phyloP scores from a whole-genome alignment of 1,140 invertebrate genomes.

The Triops longicaudatus region DNA sequence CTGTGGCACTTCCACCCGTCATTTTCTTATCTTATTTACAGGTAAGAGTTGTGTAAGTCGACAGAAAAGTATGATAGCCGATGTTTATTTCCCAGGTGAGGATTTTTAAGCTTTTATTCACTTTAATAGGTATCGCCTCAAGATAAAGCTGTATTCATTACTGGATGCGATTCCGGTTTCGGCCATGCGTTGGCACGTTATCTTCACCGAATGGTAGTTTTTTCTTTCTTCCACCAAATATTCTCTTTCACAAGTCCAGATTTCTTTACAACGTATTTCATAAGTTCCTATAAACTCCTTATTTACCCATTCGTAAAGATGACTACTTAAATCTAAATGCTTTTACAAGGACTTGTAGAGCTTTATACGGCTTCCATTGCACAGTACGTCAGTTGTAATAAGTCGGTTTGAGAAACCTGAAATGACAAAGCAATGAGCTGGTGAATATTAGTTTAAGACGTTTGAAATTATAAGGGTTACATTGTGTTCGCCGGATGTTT shows the following conservation, averaged over 20 bases:
- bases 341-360: too few relatives aligned
- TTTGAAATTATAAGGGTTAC: constrained; percentile 49
- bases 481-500: constrained; percentile 71
- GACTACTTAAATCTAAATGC: too few relatives aligned
- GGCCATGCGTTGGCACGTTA: constrained; percentile 63
- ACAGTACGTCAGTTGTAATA: background rate
- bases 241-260: too few relatives aligned
- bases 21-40: constrained; percentile 22
- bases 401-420: constrained; percentile 17
- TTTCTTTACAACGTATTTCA: too few relatives aligned
- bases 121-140: constrained; percentile 57
- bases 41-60: constrained; percentile 13
- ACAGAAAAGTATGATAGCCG: background rate
- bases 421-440: background rate
- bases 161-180: constrained; percentile 71
- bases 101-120: background rate
- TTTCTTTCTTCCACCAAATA: background rate
- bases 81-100: background rate
- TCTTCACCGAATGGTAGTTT: constrained; percentile 57
- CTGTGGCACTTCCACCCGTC: constrained; percentile 18
- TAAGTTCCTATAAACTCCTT: too few relatives aligned
- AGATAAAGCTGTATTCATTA: constrained; percentile 70
- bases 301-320: too few relatives aligned
- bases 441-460: background rate
- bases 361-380: too few relatives aligned